phyloP scores from a whole-genome alignment of 2,797 vertebrate species.

The Enteromius anoplus region DNA sequence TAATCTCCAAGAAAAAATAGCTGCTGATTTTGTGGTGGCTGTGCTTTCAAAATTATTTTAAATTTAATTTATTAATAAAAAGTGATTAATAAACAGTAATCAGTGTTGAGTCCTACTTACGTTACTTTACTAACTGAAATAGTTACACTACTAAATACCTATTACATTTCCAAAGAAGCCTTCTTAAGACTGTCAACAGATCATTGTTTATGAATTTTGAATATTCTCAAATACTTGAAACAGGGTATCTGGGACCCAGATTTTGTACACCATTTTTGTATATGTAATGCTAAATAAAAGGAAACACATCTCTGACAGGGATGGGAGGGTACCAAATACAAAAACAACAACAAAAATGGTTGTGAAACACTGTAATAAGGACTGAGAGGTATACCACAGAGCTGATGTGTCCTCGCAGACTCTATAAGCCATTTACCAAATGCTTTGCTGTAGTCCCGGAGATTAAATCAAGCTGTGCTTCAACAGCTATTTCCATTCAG shows the following conservation, averaged over 20 bases:
- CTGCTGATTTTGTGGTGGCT: neutral
- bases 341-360: neutral
- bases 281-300: neutral
- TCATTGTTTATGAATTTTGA: neutral
- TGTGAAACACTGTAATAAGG: neutral
- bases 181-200: neutral
- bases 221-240: neutral
- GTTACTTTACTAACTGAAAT: neutral
- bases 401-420: neutral
- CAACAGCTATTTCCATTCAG: slow-evolving; percentile 68
- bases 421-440: slow-evolving; percentile 18
- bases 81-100: neutral
- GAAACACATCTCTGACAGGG: neutral
- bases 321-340: neutral
- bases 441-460: slow-evolving; percentile 47
- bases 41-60: neutral
- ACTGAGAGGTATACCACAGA: neutral
- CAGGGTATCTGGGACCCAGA: neutral
- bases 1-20: neutral
- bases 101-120: neutral
- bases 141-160: neutral
- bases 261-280: neutral
- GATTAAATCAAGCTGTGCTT: slow-evolving; percentile 63
- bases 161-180: neutral
- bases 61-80: neutral